phyloP scores from a whole-genome alignment of 1,140 invertebrate genomes.

The Schlechtendalia chinensis region DNA sequence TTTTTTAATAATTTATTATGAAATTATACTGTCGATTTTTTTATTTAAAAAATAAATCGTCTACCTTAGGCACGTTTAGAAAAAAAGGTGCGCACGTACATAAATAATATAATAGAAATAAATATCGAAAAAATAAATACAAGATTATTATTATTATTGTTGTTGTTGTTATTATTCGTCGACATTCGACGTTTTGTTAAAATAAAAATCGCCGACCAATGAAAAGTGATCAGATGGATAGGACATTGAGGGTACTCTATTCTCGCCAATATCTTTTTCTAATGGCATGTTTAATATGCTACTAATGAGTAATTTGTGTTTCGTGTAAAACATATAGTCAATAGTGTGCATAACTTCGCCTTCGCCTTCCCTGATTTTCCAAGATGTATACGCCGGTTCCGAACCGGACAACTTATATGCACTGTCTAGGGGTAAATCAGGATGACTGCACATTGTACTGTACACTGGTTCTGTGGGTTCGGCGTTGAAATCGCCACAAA shows the following conservation, averaged over 20 bases:
- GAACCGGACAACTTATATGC: constrained; percentile 57
- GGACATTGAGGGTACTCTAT: constrained; percentile 66
- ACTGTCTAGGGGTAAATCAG: constrained; percentile 56
- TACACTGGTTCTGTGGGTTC: constrained; percentile 74
- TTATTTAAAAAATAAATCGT: not conserved
- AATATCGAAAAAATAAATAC: constrained; percentile 17
- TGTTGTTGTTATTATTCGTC: not conserved
- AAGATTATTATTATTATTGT: too few species aligned
- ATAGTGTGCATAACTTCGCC: constrained; percentile 74
- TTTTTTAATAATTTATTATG: constrained; percentile 15
- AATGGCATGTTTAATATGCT: constrained; percentile 66
- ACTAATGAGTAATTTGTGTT: constrained; percentile 61
- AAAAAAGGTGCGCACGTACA: not conserved
- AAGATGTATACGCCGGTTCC: constrained; percentile 74
- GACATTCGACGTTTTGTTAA: not conserved
- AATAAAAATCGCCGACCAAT: constrained; percentile 67
- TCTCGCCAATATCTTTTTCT: constrained; percentile 67
- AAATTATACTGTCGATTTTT: not conserved
- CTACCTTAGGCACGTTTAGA: not conserved
- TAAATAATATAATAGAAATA: constrained; percentile 20
- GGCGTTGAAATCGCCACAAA: constrained; percentile 80
- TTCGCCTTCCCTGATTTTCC: constrained; percentile 70
- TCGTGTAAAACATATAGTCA: constrained; percentile 75
- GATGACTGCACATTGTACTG: constrained; percentile 60
- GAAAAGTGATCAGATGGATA: constrained; percentile 83